phyloP scores from a whole-genome alignment of 2,888 invertebrate species.

The Brachypterus glaber region DNA sequence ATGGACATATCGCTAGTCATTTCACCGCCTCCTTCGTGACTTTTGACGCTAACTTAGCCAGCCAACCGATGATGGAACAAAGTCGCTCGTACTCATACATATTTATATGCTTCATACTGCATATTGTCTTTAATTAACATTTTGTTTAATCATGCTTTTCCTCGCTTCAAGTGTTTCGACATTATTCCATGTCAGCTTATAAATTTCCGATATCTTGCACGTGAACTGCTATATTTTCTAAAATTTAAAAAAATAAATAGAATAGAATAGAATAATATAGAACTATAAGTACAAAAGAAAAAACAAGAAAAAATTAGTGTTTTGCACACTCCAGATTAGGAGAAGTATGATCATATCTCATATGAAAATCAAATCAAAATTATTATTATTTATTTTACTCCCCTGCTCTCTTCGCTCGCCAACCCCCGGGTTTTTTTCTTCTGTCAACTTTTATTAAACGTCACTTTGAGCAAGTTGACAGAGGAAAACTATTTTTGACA shows the following conservation, averaged over 20 bases:
- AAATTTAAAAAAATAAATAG: background rate
- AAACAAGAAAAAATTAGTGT: too few relatives aligned
- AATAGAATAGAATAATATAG: too few relatives aligned
- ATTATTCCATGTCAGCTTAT: background rate
- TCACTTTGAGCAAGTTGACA: too few relatives aligned
- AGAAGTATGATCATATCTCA: too few relatives aligned
- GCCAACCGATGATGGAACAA: conserved; percentile 37
- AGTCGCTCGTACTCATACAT: conserved; percentile 31
- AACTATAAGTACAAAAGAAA: too few relatives aligned
- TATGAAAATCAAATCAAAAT: too few relatives aligned
- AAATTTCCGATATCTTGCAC: background rate
- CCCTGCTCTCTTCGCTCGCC: too few relatives aligned
- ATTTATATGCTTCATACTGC: conserved; percentile 28
- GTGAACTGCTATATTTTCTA: background rate
- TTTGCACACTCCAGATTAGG: too few relatives aligned
- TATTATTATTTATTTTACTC: too few relatives aligned
- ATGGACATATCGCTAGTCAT: conserved; percentile 43
- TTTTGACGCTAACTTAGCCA: conserved; percentile 40
- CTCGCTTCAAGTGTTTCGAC: conserved; percentile 3
- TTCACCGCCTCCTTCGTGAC: conserved; percentile 43
- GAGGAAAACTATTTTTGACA: too few relatives aligned
- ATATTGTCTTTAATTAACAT: conserved; percentile 40
- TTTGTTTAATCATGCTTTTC: conserved; percentile 37
- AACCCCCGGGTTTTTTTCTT: too few relatives aligned
- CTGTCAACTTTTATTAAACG: too few relatives aligned